These are phyloP conservation scores for Hyposoter dolosus DNA, from an alignment of 2,888 invertebrate genomes.

Conservation along the genomic window DNA sequence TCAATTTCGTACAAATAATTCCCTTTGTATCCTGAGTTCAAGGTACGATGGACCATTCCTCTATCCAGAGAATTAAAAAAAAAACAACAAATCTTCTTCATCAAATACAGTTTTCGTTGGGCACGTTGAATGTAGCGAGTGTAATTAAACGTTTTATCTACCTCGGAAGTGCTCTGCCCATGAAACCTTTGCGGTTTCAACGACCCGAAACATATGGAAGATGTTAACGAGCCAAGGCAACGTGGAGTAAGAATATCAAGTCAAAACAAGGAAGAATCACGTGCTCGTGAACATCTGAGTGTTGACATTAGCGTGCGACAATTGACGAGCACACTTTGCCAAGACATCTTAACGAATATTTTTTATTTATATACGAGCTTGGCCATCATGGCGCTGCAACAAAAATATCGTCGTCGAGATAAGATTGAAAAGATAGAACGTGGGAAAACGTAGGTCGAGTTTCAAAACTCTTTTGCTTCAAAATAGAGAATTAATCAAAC, in stretches of 20 bases:
- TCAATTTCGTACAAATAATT: not conserved
- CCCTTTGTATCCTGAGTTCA: not conserved
- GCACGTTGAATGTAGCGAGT: not conserved
- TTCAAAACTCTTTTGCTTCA: not conserved
- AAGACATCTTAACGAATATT: conserved; percentile 15
- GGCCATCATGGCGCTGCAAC: not conserved
- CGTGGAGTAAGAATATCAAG: conserved; percentile 11
- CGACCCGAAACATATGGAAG: conserved; percentile 8
- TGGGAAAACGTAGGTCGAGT: conserved; percentile 3
- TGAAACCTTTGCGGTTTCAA: conserved; percentile 18
- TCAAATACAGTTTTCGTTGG: conserved; percentile 2
- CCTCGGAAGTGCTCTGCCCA: not conserved
- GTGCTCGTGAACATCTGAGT: conserved; percentile 12
- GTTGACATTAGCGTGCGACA: not conserved
- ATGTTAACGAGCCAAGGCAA: conserved; percentile 32
- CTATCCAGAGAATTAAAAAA: too few species aligned
- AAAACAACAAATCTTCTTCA: not conserved
- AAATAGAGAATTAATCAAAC: not conserved
- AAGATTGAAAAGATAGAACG: not conserved
- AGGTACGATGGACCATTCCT: not conserved
- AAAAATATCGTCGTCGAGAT: not conserved
- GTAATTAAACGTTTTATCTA: conserved; percentile 13
- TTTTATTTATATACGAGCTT: not conserved
- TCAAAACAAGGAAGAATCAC: not conserved
- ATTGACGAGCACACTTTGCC: conserved; percentile 25